These are phyloP conservation scores for Celastrina argiolus DNA, from an alignment of 2,888 invertebrate species.

Conservation along the genomic window DNA sequence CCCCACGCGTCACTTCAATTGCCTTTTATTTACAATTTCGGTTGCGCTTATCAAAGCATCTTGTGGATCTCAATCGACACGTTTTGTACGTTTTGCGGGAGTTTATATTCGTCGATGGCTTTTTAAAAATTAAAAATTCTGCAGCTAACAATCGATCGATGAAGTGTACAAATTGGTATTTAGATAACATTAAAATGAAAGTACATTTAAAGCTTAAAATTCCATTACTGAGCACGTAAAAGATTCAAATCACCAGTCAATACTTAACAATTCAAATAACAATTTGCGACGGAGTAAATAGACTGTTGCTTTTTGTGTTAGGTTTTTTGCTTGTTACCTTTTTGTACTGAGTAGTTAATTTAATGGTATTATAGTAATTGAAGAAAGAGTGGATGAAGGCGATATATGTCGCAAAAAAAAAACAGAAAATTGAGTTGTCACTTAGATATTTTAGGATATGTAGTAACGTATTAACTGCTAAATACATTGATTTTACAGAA, in stretches of 20 bases:
- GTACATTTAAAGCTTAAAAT: neutral
- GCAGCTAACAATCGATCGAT: neutral
- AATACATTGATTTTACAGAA: no score
- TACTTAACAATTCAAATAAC: neutral
- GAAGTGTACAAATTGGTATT: no score
- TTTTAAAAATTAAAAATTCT: neutral
- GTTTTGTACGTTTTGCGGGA: neutral
- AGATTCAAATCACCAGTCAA: neutral
- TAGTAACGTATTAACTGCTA: no score
- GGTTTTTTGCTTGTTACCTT: neutral
- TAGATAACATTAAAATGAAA: neutral
- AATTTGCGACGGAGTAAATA: neutral
- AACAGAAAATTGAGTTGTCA: no score
- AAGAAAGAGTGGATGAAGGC: no score
- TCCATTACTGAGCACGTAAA: neutral
- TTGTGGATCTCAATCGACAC: conserved; percentile 3
- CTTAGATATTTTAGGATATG: no score
- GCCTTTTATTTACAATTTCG: conserved; percentile 27
- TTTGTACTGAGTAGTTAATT: neutral
- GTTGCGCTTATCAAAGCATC: conserved; percentile 13
- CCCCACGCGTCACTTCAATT: conserved; percentile 35
- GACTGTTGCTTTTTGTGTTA: neutral
- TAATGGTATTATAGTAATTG: neutral
- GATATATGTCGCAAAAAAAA: no score
- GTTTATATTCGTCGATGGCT: neutral